These are phyloP conservation scores for Thera obeliscata DNA, from an alignment of 2,888 invertebrate genomes.

Conservation along the genomic window DNA sequence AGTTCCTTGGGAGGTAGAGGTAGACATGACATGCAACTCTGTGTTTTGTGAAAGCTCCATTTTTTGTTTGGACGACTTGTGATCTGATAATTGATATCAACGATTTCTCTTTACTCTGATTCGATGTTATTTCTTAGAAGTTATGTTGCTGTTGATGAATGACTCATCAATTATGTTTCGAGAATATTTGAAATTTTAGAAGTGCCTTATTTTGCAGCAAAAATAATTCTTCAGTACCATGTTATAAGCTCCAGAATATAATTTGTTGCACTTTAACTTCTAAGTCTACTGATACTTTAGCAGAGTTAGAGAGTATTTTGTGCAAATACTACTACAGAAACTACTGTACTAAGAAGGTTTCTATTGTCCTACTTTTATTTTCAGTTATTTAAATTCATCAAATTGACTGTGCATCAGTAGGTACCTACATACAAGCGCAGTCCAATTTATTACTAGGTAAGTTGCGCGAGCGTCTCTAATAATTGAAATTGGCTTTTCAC, in stretches of 20 bases:
- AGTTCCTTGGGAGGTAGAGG: conserved; percentile 51
- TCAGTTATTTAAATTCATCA: background rate
- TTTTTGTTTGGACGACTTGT: conserved; percentile 20
- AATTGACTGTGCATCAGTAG: background rate
- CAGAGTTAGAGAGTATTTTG: no score
- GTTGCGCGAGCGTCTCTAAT: conserved; percentile 21
- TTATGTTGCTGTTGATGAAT: conserved; percentile 13
- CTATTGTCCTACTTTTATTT: no score
- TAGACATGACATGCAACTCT: conserved; percentile 47
- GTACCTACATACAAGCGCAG: background rate
- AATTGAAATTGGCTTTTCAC: conserved; percentile 41
- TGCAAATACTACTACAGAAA: no score
- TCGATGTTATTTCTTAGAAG: conserved; percentile 17
- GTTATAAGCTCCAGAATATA: no score
- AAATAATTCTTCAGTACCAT: background rate
- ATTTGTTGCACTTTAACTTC: no score
- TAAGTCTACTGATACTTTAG: no score
- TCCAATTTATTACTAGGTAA: conserved; percentile 14
- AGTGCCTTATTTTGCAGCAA: background rate
- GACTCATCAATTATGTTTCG: conserved; percentile 10
- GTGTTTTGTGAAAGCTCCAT: conserved; percentile 39
- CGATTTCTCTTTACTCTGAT: conserved; percentile 32
- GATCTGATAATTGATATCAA: conserved; percentile 32
- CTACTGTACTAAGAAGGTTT: no score
- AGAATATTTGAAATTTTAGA: background rate